Percentiles rank a stretch among this genome's conserved stretches.
phyloP scores from a whole-genome alignment of 2,888 invertebrate genomes.

The Drosophila nr. medialis region DNA sequence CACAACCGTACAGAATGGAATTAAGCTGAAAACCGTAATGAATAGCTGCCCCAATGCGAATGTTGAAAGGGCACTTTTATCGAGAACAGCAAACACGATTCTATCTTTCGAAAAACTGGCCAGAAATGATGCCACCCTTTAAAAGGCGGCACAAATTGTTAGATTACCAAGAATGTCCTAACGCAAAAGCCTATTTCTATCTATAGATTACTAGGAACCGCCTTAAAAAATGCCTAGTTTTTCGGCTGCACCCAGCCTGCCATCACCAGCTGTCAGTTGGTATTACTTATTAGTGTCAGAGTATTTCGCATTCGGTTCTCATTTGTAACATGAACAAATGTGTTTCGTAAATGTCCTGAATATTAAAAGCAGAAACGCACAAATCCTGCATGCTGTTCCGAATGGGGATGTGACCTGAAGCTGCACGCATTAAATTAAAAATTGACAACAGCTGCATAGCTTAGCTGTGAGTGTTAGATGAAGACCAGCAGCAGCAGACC shows the following conservation, averaged over 20 bases:
- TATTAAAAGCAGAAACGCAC: neutral
- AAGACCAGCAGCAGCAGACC: slow-evolving; percentile 32
- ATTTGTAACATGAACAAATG: neutral
- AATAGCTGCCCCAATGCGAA: neutral
- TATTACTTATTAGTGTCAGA: neutral
- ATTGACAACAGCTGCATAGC: slow-evolving; percentile 18
- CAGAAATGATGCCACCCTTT: neutral
- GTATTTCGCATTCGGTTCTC: neutral
- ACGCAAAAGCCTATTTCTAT: neutral
- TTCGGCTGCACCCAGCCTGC: neutral
- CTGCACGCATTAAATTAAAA: slow-evolving; percentile 38
- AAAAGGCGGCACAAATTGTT: no score
- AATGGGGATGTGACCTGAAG: neutral
- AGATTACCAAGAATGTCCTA: no score
- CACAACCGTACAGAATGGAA: neutral
- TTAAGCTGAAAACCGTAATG: slow-evolving; percentile 24
- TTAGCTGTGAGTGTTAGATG: slow-evolving; percentile 42
- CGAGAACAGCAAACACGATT: neutral
- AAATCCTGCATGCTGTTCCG: neutral
- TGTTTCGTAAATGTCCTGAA: neutral
- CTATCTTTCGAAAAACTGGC: neutral
- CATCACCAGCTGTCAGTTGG: neutral
- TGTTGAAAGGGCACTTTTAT: neutral
- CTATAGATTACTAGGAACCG: neutral
- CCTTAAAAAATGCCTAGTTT: neutral